phyloP scores from a whole-genome alignment of 1,140 invertebrate genomes.

The Temnothorax longispinosus region DNA sequence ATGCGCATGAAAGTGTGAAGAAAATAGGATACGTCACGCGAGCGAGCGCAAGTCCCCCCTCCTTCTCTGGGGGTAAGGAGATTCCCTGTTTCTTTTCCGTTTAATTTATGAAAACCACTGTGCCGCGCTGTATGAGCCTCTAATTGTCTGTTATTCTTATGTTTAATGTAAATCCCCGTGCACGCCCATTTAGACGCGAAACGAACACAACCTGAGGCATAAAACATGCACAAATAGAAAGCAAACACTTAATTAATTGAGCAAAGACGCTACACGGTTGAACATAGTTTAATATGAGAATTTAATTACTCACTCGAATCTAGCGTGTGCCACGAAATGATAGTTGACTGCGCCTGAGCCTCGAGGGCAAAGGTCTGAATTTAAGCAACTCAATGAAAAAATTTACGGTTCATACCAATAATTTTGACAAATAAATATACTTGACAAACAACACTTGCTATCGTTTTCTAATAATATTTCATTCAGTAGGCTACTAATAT shows the following conservation, averaged over 20 bases:
- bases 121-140: not conserved
- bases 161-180: slow-evolving; percentile 26
- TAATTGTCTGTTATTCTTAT: slow-evolving; percentile 49
- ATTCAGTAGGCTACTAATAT: too few relatives aligned
- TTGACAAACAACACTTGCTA: too few relatives aligned
- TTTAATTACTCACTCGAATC: slow-evolving; percentile 1
- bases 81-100: not conserved
- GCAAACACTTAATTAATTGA: slow-evolving; percentile 47
- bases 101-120: slow-evolving; percentile 28
- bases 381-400: not conserved
- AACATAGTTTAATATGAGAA: slow-evolving; percentile 22
- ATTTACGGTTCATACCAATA: not conserved
- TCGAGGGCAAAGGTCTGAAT: not conserved
- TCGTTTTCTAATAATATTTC: too few relatives aligned
- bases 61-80: too few relatives aligned
- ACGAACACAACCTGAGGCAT: not conserved
- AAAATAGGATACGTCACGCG: slow-evolving; percentile 28
- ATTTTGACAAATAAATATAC: too few relatives aligned
- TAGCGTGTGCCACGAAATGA: not conserved
- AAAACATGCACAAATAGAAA: slow-evolving; percentile 30
- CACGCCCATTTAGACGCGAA: slow-evolving; percentile 23
- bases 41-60: not conserved
- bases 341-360: not conserved
- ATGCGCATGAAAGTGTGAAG: slow-evolving; percentile 69
- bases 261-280: slow-evolving; percentile 34